These are phyloP conservation scores for Gambusia holbrooki DNA, from an alignment of 2,113 vertebrate species.

Conservation along the genomic window DNA sequence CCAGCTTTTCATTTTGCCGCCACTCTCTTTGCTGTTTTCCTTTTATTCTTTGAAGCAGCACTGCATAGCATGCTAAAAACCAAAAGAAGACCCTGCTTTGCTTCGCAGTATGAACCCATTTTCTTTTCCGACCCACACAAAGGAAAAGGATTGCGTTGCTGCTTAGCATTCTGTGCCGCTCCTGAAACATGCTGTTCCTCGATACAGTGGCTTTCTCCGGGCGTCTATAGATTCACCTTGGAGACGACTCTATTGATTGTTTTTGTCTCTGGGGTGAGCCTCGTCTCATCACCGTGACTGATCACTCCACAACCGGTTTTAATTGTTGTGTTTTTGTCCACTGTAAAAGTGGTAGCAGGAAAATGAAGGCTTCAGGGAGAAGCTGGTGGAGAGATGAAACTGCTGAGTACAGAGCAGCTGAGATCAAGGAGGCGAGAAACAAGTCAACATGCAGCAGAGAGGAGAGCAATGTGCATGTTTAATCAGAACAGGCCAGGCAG, in stretches of 20 bases:
- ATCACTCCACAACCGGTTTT: slow-evolving; percentile 34
- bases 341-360: slow-evolving; percentile 15
- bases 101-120: not conserved
- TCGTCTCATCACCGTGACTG: slow-evolving; percentile 22
- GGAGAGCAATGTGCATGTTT: not conserved
- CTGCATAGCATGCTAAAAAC: slow-evolving; percentile 23
- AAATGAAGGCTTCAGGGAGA: slow-evolving; percentile 29
- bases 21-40: slow-evolving; percentile 25
- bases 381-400: slow-evolving; percentile 5
- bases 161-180: not conserved
- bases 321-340: slow-evolving; percentile 41
- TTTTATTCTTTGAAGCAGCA: slow-evolving; percentile 9
- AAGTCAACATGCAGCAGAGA: not conserved
- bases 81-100: slow-evolving; percentile 1
- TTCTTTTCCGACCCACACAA: not conserved
- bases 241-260: slow-evolving; percentile 53
- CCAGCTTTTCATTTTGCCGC: slow-evolving; percentile 37
- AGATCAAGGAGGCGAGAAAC: not conserved
- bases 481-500: not conserved
- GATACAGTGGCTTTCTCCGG: slow-evolving; percentile 2
- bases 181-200: slow-evolving; percentile 2
- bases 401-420: slow-evolving; percentile 8
- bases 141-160: not conserved
- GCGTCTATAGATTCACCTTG: slow-evolving; percentile 54
- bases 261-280: slow-evolving; percentile 17